phyloP scores from a whole-genome alignment of 2,113 vertebrate species.

The Agapornis roseicollis region DNA sequence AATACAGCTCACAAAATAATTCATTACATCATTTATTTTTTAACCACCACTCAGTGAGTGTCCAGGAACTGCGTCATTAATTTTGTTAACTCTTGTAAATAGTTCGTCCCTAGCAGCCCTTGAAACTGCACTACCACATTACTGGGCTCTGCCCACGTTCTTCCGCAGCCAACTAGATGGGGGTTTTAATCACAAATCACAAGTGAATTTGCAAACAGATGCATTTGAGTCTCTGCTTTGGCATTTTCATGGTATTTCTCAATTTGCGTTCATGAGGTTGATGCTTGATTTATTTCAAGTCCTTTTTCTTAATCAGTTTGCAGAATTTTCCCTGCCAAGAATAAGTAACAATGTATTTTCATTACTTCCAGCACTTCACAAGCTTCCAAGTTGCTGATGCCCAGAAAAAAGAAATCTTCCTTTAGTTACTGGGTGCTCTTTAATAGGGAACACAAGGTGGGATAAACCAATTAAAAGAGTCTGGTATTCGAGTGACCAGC shows the following conservation, averaged over 20 bases:
- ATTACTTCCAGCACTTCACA: constrained; percentile 33
- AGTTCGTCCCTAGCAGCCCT: background rate
- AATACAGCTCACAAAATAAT: background rate
- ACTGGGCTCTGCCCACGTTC: background rate
- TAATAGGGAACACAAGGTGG: constrained; percentile 7
- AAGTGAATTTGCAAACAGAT: background rate
- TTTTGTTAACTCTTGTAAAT: background rate
- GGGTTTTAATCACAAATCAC: background rate
- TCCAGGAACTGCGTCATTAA: background rate
- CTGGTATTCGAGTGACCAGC: background rate
- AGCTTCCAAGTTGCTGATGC: constrained; percentile 12
- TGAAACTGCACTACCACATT: rapidly evolving
- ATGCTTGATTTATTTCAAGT: background rate
- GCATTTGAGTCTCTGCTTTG: background rate
- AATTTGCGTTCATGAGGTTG: background rate
- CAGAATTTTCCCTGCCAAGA: background rate
- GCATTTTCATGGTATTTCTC: background rate
- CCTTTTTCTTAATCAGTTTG: background rate
- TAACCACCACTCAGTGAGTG: background rate
- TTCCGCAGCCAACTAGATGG: background rate
- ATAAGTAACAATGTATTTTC: background rate
- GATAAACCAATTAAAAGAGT: background rate
- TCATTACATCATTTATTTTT: background rate
- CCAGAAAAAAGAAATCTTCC: constrained; percentile 30
- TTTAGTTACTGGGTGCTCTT: constrained; percentile 18